Conservation (phyloP, 2,888 invertebrate species). For the Himalopsyche japonica region DNA sequence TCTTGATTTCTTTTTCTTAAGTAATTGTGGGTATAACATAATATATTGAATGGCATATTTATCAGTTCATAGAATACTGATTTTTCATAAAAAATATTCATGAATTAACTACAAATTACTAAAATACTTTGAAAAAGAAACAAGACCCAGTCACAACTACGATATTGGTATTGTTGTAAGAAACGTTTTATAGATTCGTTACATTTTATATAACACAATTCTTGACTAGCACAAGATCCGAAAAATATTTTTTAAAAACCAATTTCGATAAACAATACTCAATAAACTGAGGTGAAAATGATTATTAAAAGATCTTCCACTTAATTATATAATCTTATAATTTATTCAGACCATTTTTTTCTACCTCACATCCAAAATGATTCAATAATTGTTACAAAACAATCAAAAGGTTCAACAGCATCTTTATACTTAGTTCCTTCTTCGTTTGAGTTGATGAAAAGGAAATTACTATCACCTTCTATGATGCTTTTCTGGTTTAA, state of each 20-base stretch:
- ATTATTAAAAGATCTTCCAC: neutral
- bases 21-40: no score
- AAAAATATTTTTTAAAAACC: neutral
- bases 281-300: neutral
- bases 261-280: neutral
- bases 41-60: no score
- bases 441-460: neutral
- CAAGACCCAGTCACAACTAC: no score
- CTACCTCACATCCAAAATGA: neutral
- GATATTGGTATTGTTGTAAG: no score
- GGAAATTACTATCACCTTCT: slow-evolving; percentile 7
- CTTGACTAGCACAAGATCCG: neutral
- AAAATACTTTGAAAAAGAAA: no score
- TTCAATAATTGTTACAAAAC: neutral
- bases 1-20: no score
- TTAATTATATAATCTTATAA: neutral
- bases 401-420: neutral
- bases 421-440: neutral
- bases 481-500: neutral
- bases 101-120: no score
- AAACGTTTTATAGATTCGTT: no score
- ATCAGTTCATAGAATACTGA: no score
- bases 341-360: neutral
- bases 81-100: no score
- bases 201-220: no score